These are phyloP conservation scores for Neostethus bicornis DNA, from an alignment of 2,797 vertebrate species.

Conservation along the genomic window DNA sequence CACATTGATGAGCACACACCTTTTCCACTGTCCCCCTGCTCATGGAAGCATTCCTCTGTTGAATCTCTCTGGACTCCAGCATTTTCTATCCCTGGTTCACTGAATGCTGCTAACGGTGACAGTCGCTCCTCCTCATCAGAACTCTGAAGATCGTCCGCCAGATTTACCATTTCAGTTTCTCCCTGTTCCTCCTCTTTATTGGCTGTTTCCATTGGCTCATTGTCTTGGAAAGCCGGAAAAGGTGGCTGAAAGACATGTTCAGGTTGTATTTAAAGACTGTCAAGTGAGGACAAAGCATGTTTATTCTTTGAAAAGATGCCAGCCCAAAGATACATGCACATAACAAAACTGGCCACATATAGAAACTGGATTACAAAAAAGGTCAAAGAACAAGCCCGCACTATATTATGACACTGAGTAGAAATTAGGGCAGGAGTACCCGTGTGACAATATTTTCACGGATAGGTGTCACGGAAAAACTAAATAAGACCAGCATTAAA, in stretches of 20 bases:
- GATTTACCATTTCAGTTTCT: constrained; percentile 44
- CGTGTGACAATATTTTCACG: no score
- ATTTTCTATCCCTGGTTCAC: constrained; percentile 56
- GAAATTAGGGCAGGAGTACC: no score
- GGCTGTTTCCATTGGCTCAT: constrained; percentile 55
- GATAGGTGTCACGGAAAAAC: no score
- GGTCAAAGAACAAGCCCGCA: no score
- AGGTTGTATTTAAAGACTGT: neutral
- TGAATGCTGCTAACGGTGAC: constrained; percentile 64
- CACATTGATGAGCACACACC: constrained; percentile 25
- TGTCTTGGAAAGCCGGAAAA: constrained; percentile 24
- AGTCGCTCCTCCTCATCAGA: constrained; percentile 56
- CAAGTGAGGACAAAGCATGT: neutral
- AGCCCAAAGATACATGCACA: no score
- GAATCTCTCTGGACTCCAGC: constrained; percentile 42
- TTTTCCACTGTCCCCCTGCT: constrained; percentile 30
- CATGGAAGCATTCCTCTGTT: constrained; percentile 41
- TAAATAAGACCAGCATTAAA: no score
- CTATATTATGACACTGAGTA: no score
- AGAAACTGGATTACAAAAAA: no score
- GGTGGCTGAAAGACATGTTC: constrained; percentile 33
- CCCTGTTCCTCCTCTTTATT: constrained; percentile 65
- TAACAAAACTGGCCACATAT: no score
- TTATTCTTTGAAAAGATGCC: neutral
- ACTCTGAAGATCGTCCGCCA: constrained; percentile 63